phyloP scores from a whole-genome alignment of 2,888 invertebrate genomes.

The Polyommatus icarus region DNA sequence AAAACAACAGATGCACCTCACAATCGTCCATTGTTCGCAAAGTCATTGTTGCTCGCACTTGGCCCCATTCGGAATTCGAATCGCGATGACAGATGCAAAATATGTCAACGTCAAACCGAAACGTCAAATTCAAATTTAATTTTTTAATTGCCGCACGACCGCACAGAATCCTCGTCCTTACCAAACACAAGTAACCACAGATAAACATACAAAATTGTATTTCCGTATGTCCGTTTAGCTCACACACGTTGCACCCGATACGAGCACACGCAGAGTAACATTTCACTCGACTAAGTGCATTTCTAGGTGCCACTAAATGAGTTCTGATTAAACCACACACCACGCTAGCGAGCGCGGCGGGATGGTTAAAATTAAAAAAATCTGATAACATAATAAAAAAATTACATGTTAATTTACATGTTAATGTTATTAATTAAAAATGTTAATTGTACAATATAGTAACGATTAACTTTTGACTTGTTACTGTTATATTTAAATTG shows the following conservation, averaged over 20 bases:
- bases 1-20: conserved; percentile 32
- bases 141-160: not conserved
- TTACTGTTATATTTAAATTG: not conserved
- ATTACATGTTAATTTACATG: conserved; percentile 3
- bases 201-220: conserved; percentile 35
- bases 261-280: conserved; percentile 69
- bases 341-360: conserved; percentile 53
- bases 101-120: conserved; percentile 5
- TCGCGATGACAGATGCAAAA: conserved; percentile 23
- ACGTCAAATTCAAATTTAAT: conserved; percentile 11
- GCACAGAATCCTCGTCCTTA: conserved; percentile 5
- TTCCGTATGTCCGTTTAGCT: conserved; percentile 46
- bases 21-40: conserved; percentile 41
- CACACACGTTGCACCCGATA: conserved; percentile 58
- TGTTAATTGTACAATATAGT: not conserved
- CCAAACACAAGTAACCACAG: conserved; percentile 43
- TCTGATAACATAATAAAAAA: not conserved
- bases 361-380: conserved; percentile 36
- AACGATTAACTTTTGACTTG: not conserved
- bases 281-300: conserved; percentile 66
- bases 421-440: not conserved
- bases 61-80: conserved; percentile 37
- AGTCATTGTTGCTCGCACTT: conserved; percentile 41
- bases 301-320: conserved; percentile 59
- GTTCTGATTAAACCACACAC: conserved; percentile 48